phyloP scores from a whole-genome alignment of 2,797 vertebrate species.

The Pelochelys cantorii region DNA sequence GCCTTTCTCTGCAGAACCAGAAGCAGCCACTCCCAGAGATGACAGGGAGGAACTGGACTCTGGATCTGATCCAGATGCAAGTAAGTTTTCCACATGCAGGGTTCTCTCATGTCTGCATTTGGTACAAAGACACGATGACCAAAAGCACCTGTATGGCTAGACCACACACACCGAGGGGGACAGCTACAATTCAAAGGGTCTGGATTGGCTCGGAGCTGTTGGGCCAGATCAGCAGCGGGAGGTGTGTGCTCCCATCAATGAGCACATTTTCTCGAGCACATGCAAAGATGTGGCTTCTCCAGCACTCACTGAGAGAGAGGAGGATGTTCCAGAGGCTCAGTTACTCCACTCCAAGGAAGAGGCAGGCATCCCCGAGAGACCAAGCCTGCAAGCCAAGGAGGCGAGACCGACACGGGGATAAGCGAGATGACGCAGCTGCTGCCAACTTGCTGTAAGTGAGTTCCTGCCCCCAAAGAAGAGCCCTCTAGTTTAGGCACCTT shows the following conservation, averaged over 20 bases:
- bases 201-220: neutral
- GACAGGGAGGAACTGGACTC: neutral
- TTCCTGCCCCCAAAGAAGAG: neutral
- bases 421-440: neutral
- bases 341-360: neutral
- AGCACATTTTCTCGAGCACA: neutral
- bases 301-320: accelerated
- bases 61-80: neutral
- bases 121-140: no score
- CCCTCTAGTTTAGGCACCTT: neutral
- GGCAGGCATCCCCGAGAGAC: accelerated
- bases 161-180: neutral
- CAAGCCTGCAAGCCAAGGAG: accelerated
- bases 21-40: neutral
- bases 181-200: neutral
- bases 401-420: accelerated
- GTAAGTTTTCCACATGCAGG: no score
- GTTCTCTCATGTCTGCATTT: no score
- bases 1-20: no score
- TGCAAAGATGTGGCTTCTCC: neutral
- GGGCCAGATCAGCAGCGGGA: accelerated
- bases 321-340: accelerated
- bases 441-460: neutral
- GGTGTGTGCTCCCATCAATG: neutral
- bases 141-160: neutral